Evolutionary conservation across 2,113 vertebrate genomes (phyloP), one percentile per base, ranked within the genome.

Genomic region (Paralichthys olivaceus): DNA sequence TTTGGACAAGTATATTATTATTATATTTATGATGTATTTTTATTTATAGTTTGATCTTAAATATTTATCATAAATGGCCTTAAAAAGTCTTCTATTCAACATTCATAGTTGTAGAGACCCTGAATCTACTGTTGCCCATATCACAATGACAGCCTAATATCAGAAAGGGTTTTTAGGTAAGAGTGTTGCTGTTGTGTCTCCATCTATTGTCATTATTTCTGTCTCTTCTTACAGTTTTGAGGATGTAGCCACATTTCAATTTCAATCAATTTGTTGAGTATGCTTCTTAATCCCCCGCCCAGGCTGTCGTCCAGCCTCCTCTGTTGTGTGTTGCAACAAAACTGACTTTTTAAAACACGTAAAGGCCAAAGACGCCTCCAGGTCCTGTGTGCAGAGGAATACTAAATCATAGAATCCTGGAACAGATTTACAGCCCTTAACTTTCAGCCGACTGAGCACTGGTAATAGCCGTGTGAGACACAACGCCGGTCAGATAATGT

Each of bases 391-490:
- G 8, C 59, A 23, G 51, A 68, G 62, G 45, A 79, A 70, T 45
- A 45, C 64, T 65, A 68, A 84, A 84, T 87, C 73, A 79, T 55
- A 72, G 40, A 55, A 56, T 64, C 54, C 55, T 60, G 43, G 14
- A 45, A 63, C 83, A 75, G 75, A 87, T 89, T 92, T 87, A 89
- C 79, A 66, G 19, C 56, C 75, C 25, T 58, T 73, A 81, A 40
- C 77, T 84, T 64, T 71, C 80, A 73, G 73, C 32, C 53, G 79
- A 62, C 75, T 72, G 70, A 73, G 73, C 69, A 1, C 20, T 22
- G 57, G 67, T 76, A 72, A 78, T 60, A 66, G 72, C 69, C 4
- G 65, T 32, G 72, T 70, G 71, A 62, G 72, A 78, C 73, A 84
- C 87, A 40, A 4, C 12, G 84, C 79, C 61, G 66, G 75, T 84